phyloP scores from a whole-genome alignment of 1,140 invertebrate genomes.

The Megalonaias nervosa region DNA sequence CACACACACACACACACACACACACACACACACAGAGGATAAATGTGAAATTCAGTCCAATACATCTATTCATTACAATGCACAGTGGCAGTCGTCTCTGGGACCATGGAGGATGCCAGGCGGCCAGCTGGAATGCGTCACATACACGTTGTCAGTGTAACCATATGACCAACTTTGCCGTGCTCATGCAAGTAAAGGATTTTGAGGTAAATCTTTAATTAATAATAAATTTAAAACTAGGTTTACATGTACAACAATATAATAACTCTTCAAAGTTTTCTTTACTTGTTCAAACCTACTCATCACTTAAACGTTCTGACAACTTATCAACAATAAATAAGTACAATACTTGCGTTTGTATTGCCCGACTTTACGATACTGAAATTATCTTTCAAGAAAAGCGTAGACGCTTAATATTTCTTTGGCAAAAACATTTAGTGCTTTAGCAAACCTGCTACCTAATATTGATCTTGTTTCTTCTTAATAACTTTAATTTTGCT shows the following conservation, averaged over 20 bases:
- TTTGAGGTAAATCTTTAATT: conserved; percentile 35
- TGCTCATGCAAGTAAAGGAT: conserved; percentile 47
- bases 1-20: no score
- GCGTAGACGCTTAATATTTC: not conserved
- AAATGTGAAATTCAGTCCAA: no score
- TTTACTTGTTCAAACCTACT: not conserved
- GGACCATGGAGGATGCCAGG: not conserved
- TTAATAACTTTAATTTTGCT: no score
- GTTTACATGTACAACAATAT: not conserved
- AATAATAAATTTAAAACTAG: conserved; percentile 5
- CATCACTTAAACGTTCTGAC: not conserved
- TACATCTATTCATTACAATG: no score
- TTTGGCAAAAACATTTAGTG: no score
- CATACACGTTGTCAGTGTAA: conserved; percentile 45
- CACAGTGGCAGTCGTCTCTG: not conserved
- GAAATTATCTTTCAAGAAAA: not conserved
- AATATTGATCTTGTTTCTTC: no score
- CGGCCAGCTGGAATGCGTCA: conserved; percentile 1
- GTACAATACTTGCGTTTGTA: no score
- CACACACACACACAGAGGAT: no score
- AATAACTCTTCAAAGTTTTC: not conserved
- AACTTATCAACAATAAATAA: not conserved
- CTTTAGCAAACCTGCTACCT: no score
- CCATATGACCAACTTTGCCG: conserved; percentile 60
- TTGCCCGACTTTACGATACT: not conserved